phyloP scores from a whole-genome alignment of 2,888 invertebrate genomes.

The Dastarcus helophoroides region DNA sequence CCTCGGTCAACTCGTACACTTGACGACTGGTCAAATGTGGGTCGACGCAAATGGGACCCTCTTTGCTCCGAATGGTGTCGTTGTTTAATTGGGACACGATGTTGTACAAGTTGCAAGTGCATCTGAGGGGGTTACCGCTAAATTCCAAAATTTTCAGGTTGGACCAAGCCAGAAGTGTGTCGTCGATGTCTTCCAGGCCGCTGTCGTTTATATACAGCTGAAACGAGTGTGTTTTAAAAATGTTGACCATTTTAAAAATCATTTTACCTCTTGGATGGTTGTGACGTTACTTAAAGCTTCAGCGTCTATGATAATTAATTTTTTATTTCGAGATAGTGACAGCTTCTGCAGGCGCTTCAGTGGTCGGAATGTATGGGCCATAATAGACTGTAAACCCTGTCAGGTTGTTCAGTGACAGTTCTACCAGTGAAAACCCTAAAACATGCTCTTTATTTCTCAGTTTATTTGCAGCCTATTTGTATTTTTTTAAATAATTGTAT shows the following conservation, averaged over 20 bases:
- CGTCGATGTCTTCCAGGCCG: slow-evolving; percentile 43
- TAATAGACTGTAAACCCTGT: slow-evolving; percentile 42
- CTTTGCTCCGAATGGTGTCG: slow-evolving; percentile 20
- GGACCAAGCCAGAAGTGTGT: slow-evolving; percentile 44
- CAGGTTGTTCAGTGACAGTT: slow-evolving; percentile 50
- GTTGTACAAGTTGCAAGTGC: slow-evolving; percentile 44
- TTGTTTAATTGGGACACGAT: slow-evolving; percentile 22
- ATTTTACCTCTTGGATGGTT: no score
- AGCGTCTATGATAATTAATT: slow-evolving; percentile 41
- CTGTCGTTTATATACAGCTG: slow-evolving; percentile 55
- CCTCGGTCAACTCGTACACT: slow-evolving; percentile 7
- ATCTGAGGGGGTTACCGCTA: slow-evolving; percentile 53
- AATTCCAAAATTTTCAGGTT: slow-evolving; percentile 45
- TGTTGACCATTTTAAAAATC: no score
- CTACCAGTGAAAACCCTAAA: slow-evolving; percentile 43
- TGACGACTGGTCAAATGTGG: slow-evolving; percentile 11
- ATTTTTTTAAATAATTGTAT: no score
- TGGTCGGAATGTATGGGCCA: slow-evolving; percentile 27
- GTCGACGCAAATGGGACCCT: slow-evolving; percentile 28
- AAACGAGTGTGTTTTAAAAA: slow-evolving; percentile 14
- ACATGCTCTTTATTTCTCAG: no score
- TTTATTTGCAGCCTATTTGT: no score
- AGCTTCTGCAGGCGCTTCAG: slow-evolving; percentile 25
- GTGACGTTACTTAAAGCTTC: slow-evolving; percentile 44
- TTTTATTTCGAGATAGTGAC: slow-evolving; percentile 25